Conservation (phyloP, 1,140 invertebrate genomes). For the Orussus abietinus region DNA sequence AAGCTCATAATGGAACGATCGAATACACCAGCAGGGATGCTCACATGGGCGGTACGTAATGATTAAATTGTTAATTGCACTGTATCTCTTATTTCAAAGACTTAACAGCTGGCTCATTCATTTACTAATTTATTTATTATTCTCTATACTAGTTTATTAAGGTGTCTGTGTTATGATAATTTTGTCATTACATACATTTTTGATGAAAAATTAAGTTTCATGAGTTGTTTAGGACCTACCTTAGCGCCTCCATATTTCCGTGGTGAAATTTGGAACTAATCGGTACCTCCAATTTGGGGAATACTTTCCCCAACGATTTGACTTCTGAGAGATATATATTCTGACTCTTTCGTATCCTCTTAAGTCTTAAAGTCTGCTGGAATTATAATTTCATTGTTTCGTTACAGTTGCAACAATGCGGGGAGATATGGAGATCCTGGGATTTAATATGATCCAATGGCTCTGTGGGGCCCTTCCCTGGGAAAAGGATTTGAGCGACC, state of each 20-base stretch:
- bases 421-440: conserved; percentile 89
- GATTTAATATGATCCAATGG: conserved; percentile 92
- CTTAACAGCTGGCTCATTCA: too few species aligned
- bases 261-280: too few species aligned
- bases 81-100: too few species aligned
- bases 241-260: too few species aligned
- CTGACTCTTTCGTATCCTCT: too few species aligned
- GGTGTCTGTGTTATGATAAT: conserved; percentile 1
- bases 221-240: too few species aligned
- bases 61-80: conserved; percentile 2
- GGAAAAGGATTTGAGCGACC: conserved; percentile 65
- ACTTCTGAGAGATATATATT: too few species aligned
- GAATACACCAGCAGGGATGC: conserved; percentile 94
- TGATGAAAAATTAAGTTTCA: too few species aligned
- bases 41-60: conserved; percentile 65
- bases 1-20: conserved; percentile 92
- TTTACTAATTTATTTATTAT: conserved; percentile 13
- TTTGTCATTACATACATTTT: background rate
- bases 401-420: conserved; percentile 72
- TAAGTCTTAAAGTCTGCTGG: too few species aligned
- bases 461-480: conserved; percentile 78
- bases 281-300: too few species aligned
- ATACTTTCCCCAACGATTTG: too few species aligned
- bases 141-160: conserved; percentile 3
- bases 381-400: conserved; percentile 9